Evolutionary conservation across 2,797 vertebrate species (phyloP), one percentile per base, ranked within the genome.

Genomic region (Orestias chungarensis): DNA sequence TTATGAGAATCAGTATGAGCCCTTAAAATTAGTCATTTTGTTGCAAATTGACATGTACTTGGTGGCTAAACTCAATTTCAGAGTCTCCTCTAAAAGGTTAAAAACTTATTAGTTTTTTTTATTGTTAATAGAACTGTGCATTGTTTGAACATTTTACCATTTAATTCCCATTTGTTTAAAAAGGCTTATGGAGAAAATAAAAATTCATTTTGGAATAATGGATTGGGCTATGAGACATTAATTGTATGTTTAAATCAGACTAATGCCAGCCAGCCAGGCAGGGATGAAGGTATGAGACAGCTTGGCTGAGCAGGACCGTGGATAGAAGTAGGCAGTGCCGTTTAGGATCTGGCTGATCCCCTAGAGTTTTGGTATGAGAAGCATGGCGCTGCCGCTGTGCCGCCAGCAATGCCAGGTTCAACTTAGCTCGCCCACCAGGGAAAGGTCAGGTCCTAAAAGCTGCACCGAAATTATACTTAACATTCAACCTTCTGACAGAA

Each of bases 301-400:
- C 71, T 75, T 78, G 73, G 80, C 79, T 86, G 66, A 71, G 71
- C 66, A 71, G 81, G 66, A 67, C 49, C 67, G 79, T 64, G 73
- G 77, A 87, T 80, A 81, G 73, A 84, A 73, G 71, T 79, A 81
- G 78, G 87, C 85, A 80, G 76, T 69, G 74, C 78, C 78, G 78
- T 90, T 91, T 89, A 91, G 76, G 73, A 85, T 84, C 78, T 93
- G 90, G 90, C 91, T 61, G 71, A 65, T 70, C 46, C 76, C 6
- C 7, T 67, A 65, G 64, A 66, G 38, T 79, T 80, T 87, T 92
- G 89, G 87, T 87, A 78, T 49, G 52, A 76, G 52, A 67, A 54
- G 42, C 50, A 55, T 54, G 46, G 75, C 54, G 42, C 79, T 74
- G 75, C 86, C 79, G 85, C 71, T 71, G 66, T 57, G 79, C 80